These are phyloP conservation scores for Rana temporaria DNA, from an alignment of 2,113 vertebrate genomes.

Conservation along the genomic window DNA sequence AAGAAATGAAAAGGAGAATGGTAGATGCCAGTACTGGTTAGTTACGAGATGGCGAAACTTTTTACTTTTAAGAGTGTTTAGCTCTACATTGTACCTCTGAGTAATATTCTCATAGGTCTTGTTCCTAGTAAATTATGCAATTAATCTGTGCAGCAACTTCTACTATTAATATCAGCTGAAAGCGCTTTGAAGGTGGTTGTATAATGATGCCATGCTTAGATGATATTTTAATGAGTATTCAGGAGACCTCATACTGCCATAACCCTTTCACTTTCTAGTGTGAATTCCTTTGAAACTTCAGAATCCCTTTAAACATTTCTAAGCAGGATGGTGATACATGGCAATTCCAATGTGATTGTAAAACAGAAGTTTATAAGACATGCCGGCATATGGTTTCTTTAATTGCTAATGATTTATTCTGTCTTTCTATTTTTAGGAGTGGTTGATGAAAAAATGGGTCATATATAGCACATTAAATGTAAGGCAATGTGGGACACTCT, in stretches of 20 bases:
- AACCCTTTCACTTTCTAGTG: conserved; percentile 16
- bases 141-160: not conserved
- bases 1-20: too few relatives aligned
- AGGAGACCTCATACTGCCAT: conserved; percentile 37
- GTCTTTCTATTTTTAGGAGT: too few relatives aligned
- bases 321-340: conserved; percentile 2
- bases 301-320: not conserved
- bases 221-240: conserved; percentile 41
- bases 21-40: too few relatives aligned
- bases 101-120: not conserved
- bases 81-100: too few relatives aligned
- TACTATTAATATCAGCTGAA: not conserved
- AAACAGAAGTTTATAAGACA: not conserved
- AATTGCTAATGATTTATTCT: not conserved
- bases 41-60: too few relatives aligned
- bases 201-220: conserved; percentile 19
- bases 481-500: too few relatives aligned
- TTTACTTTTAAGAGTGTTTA: not conserved
- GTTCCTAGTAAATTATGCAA: conserved; percentile 13
- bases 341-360: not conserved
- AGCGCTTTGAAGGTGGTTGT: conserved; percentile 24
- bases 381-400: not conserved
- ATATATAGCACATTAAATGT: too few relatives aligned
- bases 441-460: too few relatives aligned
- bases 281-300: conserved; percentile 14